Base-by-base conservation (phyloP, 2,888 invertebrate species). In the Melieria omissa region DNA sequence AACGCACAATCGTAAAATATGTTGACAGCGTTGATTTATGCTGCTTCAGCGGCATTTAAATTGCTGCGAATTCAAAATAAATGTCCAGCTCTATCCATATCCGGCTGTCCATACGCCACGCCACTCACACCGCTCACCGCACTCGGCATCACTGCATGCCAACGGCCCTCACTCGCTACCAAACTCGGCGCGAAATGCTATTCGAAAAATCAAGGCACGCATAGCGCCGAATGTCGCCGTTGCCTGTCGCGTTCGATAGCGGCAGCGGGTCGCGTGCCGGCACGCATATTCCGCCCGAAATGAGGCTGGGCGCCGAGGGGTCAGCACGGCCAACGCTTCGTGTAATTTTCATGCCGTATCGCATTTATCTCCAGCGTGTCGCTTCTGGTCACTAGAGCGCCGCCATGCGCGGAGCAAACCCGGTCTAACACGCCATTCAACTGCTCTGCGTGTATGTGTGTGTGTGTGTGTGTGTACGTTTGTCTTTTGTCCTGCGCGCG, bases 11-110 rank as follows among this genome's bases (percentile, higher is more conserved):
- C 47, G 70, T 70, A 64, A 71, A 74, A 75, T 74, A 75, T 77
- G 78, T 75, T 77, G 78, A 78, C 78, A 78, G 75, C 75, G 73
- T 75, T 76, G 77, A 77, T 78, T 78, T 78, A 78, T 78, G 77
- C 74, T 74, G 73, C 75, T 75, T 78, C 78, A 74, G 73, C 74
- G 76, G 76, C 74, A 78, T 78, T 78, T 78, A 77, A 78, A 77
- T 77, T 78, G 78, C 77, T 77, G 75, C 71, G 75, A 75, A 75
- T 77, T 76, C 77, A 74, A 74, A 77, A 78, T 78, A 75, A 77
- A 77, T 77, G 77, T 78, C 73, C 74, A 70, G 52, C 52, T 0
- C 52, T 29, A 14, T 14, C n/a, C n/a, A 49, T 49, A 49, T 49
- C 9, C 12, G 49, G 3, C 12, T 12, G 49, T 10, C 29, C 29